Evolutionary conservation across 2,113 vertebrate species (phyloP), one percentile per base, ranked within the genome.

Genomic region (Stercorarius parasiticus): DNA sequence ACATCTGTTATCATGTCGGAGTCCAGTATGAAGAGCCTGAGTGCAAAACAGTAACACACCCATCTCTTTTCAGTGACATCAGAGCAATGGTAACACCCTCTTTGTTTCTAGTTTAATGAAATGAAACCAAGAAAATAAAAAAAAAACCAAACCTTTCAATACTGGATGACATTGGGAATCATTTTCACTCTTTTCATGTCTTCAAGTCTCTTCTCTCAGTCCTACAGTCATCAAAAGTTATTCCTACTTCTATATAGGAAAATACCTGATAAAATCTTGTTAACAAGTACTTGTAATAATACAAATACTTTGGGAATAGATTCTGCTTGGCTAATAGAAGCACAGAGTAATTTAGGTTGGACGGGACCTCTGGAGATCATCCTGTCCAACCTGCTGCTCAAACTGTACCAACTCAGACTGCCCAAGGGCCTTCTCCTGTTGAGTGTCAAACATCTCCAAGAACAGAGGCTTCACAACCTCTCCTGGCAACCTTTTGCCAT

Each of bases 11-110:
- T 72, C 43, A 74, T 72, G 74, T 76, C 38, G 10, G 74, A 88
- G 40, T 94, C 90, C 95, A 97, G 58, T 66, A 89, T 94, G 96
- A 95, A 93, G 86, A 97, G 86, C 27, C 50, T 74, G 47, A 86
- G 73, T 82, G 56, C 77, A 92, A 86, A 88, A 93, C 22, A 86
- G 34, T 42, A 62, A 16, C 36, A 61, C 15, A 73, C 15, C 52
- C 29, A 49, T 23, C 38, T 82, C 45, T 85, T 74, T 74, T 58
- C 79, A 79, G 49, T 73, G 43, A 81, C 66, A 82, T 27, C 36
- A 47, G 10, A 86, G 38, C 47, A 82, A 61, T 6, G 2, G 53
- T 23, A 80, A 71, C 67, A 78, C 11, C 32, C 10, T 52, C 52
- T 79, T 59, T 70, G 11, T 70, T 88, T 80, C 27, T 55, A 53